Conservation (phyloP, 2,888 invertebrate genomes). For the Oxystoma pomonae region DNA sequence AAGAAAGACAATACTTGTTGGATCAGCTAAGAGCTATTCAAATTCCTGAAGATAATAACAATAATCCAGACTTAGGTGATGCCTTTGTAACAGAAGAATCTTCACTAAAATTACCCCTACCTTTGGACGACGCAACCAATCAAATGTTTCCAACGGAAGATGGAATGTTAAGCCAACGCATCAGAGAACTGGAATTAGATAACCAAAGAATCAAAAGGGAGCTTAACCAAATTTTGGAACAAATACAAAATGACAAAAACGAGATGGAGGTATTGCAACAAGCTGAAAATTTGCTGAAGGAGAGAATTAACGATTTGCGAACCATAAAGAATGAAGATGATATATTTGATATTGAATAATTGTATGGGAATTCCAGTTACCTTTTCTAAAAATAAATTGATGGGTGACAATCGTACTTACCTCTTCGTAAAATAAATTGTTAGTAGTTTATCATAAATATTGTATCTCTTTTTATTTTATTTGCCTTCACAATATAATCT, state of each 20-base stretch:
- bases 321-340: background rate
- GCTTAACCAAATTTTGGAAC: slow-evolving; percentile 19
- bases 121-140: slow-evolving; percentile 30
- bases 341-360: background rate
- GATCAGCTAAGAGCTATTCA: slow-evolving; percentile 17
- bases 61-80: slow-evolving; percentile 17
- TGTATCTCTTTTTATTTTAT: background rate
- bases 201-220: slow-evolving; percentile 27
- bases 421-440: background rate
- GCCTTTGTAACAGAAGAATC: slow-evolving; percentile 27
- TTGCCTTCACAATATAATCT: background rate
- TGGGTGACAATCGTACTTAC: too few species aligned
- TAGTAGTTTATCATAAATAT: background rate
- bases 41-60: background rate
- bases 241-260: slow-evolving; percentile 21
- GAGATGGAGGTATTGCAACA: background rate
- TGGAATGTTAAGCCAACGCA: slow-evolving; percentile 26
- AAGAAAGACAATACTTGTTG: slow-evolving; percentile 21
- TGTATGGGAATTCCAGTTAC: background rate
- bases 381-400: background rate
- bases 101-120: slow-evolving; percentile 5
- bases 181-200: slow-evolving; percentile 29
- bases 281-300: background rate
- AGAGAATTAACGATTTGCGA: background rate
- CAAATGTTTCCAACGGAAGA: slow-evolving; percentile 28